A percentile compares a stretch with the other conserved stretches of the same genome.
phyloP scores from a whole-genome alignment of 2,888 invertebrate species.

The Invenusta paracnida region DNA sequence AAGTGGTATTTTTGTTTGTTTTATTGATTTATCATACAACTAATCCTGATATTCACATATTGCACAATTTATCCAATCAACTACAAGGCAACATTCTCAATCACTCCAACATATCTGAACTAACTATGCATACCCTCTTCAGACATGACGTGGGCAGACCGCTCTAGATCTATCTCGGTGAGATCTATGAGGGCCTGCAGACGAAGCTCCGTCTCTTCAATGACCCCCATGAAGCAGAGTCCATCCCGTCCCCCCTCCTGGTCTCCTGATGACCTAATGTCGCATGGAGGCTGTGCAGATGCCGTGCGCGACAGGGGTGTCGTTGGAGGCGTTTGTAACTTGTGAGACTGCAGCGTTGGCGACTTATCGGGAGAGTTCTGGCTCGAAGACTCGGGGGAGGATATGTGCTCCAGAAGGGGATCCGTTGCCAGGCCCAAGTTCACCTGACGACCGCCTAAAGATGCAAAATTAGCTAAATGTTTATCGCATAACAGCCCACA shows the following conservation, averaged over 20 bases:
- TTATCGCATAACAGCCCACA: too few relatives aligned
- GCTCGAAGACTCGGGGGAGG: neutral
- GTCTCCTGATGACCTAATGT: neutral
- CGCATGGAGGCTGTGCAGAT: neutral
- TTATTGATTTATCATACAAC: too few relatives aligned
- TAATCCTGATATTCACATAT: too few relatives aligned
- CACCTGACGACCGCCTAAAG: neutral
- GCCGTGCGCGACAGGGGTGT: neutral
- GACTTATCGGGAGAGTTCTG: neutral
- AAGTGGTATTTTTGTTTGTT: too few relatives aligned
- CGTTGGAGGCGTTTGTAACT: neutral
- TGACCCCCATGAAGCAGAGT: neutral
- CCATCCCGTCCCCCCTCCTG: neutral
- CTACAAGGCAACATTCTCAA: too few relatives aligned
- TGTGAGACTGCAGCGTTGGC: neutral
- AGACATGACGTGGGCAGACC: neutral
- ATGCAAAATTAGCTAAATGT: too few relatives aligned
- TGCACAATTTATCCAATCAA: too few relatives aligned
- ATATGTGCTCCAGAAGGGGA: neutral
- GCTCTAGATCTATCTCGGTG: neutral
- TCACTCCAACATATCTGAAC: too few relatives aligned
- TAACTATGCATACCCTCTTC: neutral
- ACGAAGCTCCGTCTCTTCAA: neutral
- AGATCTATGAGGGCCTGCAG: neutral
- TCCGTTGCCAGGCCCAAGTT: neutral